Evolutionary conservation across 2,113 vertebrate genomes (phyloP).

Genomic region (Scomber scombrus): DNA sequence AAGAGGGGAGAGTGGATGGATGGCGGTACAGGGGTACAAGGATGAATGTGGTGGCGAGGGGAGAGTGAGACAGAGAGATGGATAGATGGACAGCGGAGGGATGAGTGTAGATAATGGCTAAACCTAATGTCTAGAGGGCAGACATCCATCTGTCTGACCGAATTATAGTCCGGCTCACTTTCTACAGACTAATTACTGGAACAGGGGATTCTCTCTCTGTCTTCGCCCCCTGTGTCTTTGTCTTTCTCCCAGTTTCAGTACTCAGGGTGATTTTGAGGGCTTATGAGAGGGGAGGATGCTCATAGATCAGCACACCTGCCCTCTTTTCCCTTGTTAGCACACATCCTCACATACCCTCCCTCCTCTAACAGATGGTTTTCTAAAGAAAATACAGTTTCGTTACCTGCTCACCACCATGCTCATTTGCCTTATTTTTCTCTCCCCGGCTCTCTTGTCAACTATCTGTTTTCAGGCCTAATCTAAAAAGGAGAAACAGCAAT

Average conservation of each 20-base stretch:
- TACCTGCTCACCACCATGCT: conserved; percentile 51
- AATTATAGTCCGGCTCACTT: conserved; percentile 76
- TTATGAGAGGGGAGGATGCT: conserved; percentile 63
- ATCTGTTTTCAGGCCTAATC: conserved; percentile 55
- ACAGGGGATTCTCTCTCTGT: conserved; percentile 64
- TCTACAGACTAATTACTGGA: conserved; percentile 81
- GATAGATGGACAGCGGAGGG: conserved; percentile 71
- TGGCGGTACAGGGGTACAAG: conserved; percentile 50
- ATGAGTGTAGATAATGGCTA: conserved; percentile 80
- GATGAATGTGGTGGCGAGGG: conserved; percentile 61
- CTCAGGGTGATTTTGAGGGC: conserved; percentile 60
- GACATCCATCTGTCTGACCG: conserved; percentile 82
- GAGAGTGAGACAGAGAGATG: conserved; percentile 58
- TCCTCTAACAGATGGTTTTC: conserved; percentile 60
- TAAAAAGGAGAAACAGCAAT: conserved; percentile 46
- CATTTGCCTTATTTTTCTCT: conserved; percentile 57
- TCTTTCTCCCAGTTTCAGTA: conserved; percentile 44
- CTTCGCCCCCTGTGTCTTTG: conserved; percentile 55
- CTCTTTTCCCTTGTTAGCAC: conserved; percentile 68
- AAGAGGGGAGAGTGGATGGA: conserved; percentile 45
- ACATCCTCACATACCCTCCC: conserved; percentile 45
- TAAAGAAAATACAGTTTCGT: conserved; percentile 52
- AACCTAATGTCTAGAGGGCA: conserved; percentile 80
- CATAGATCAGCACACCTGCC: conserved; percentile 67
- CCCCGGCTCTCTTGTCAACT: conserved; percentile 34